Evolutionary conservation across 1,140 invertebrate genomes (phyloP).

Genomic region (Nasonia vitripennis): DNA sequence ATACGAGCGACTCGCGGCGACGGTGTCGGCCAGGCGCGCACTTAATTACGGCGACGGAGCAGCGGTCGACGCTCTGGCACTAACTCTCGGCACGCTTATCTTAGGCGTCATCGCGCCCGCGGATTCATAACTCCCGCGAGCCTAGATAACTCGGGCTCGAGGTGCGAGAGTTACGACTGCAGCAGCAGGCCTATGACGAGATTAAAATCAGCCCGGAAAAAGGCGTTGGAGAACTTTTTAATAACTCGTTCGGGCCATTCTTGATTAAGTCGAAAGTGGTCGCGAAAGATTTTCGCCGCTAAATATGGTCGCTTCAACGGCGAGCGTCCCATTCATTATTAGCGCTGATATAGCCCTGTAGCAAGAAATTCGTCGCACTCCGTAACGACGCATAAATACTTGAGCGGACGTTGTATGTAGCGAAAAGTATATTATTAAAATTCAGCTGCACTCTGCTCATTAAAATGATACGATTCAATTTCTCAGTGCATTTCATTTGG

Average conservation of each 20-base stretch:
- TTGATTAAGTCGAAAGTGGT: slow-evolving; percentile 66
- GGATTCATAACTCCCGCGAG: slow-evolving; percentile 68
- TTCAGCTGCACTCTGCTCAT: background rate
- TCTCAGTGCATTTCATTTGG: slow-evolving; percentile 1
- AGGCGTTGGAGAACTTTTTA: slow-evolving; percentile 68
- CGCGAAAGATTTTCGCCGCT: background rate
- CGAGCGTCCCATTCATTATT: background rate
- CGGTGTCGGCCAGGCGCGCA: slow-evolving; percentile 43
- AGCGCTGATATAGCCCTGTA: background rate
- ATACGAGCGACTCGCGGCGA: slow-evolving; percentile 16
- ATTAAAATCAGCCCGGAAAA: slow-evolving; percentile 68
- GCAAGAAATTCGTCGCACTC: background rate
- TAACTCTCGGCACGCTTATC: slow-evolving; percentile 64
- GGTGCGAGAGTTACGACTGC: slow-evolving; percentile 58
- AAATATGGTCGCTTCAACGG: background rate
- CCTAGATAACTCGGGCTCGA: slow-evolving; percentile 62
- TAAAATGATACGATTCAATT: background rate
- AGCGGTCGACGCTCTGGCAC: slow-evolving; percentile 58
- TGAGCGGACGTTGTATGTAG: background rate
- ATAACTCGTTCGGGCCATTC: slow-evolving; percentile 61
- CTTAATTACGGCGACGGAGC: slow-evolving; percentile 64
- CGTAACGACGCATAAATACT: background rate
- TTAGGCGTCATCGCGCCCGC: slow-evolving; percentile 65
- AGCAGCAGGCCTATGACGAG: slow-evolving; percentile 49
- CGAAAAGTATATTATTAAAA: background rate